Conservation (phyloP, 1,140 invertebrate genomes). For the honey bee (Apis mellifera) region DNA sequence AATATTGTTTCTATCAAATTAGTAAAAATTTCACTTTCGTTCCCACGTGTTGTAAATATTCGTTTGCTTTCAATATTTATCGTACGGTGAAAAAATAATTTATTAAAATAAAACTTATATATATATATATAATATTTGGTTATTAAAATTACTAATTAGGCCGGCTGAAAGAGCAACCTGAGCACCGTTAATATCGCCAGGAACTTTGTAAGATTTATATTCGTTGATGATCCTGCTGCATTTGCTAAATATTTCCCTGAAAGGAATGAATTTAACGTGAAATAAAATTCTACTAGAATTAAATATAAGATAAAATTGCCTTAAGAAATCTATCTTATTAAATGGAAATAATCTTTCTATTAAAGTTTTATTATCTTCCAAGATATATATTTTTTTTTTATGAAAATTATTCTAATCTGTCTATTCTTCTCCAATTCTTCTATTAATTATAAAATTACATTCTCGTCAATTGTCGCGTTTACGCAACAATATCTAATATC, state of each 20-base stretch:
- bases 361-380: no score
- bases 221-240: constrained; percentile 40
- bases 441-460: not conserved
- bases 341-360: not conserved
- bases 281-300: no score
- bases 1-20: not conserved
- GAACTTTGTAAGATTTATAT: constrained; percentile 30
- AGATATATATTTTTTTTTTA: no score
- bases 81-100: constrained; percentile 70
- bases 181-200: constrained; percentile 49
- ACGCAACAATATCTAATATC: not conserved
- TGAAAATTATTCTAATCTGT: not conserved
- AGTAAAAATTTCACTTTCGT: constrained; percentile 12
- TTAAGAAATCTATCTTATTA: not conserved
- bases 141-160: constrained; percentile 29
- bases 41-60: not conserved
- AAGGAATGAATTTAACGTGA: constrained; percentile 21
- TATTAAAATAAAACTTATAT: constrained; percentile 59
- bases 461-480: not conserved
- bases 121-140: constrained; percentile 62
- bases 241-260: constrained; percentile 77
- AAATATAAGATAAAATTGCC: no score
- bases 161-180: constrained; percentile 43
- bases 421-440: no score
- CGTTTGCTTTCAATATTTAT: not conserved